Base-by-base conservation (phyloP, 2,888 invertebrate genomes). In the Tachina fera region DNA sequence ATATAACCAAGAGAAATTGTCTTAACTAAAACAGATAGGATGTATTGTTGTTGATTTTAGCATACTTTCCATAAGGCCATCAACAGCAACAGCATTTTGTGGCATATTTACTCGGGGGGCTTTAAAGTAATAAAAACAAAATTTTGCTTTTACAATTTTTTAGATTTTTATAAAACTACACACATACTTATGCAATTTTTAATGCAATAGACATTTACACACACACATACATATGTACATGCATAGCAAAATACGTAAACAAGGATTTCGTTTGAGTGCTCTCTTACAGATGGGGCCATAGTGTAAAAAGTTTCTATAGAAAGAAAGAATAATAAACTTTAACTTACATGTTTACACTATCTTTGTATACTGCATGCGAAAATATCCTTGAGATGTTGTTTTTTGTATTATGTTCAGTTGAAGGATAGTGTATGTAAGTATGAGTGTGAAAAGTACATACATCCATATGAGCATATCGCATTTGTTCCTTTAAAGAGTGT, bases 71-170 rank as follows among this genome's bases (percentile, higher is more conserved):
- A 68, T n/a, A 58, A 47, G 67, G 39, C 16, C 51, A 61, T 61
- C 65, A 41, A 51, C 53, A 80, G 45, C 63, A 70, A 39, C 51
- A 63, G 43, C 49, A 74, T 65, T 72, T 47, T 63, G 47, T 65
- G 58, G 72, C 65, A 74, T 80, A 65, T 80, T 74, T 80, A 58
- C 65, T 58, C 41, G 67, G 9, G 58, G 80, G 72, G 65, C 13
- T 58, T 58, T 10, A 22, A 65, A 67, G 72, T 58, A 74, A 67
- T 70, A 65, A 49, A 70, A 70, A 60, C 8, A 43, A 41, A 22
- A 13, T 68, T 60, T 47, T 56, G 2, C 16, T 22, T 22, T 74
- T 16, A 10, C 4, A 16, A 9, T 16, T 49, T 60, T 39, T 9
- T 39, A 51, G 11, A 43, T 43, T 75, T 65, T 16, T 47, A 45